phyloP scores from a whole-genome alignment of 1,140 invertebrate genomes.

The Tetragonula clypearis region DNA sequence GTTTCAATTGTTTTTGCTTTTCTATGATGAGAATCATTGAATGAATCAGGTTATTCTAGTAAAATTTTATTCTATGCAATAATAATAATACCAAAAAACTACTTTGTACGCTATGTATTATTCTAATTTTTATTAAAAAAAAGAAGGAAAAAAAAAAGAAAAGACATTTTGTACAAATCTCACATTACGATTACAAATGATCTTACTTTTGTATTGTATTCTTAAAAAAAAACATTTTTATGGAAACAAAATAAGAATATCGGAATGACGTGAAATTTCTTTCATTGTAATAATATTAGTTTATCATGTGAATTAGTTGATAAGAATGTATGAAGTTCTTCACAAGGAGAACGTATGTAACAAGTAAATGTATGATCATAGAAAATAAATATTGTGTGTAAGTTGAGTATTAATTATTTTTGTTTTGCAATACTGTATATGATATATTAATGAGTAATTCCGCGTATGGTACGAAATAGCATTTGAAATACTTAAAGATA shows the following conservation, averaged over 20 bases:
- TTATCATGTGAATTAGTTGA: conserved; percentile 8
- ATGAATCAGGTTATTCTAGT: conserved; percentile 18
- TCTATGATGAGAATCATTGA: not conserved
- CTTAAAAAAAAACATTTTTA: conserved; percentile 6
- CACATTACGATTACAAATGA: conserved; percentile 50
- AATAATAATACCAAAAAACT: conserved; percentile 34
- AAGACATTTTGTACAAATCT: conserved; percentile 56
- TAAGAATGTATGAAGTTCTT: conserved; percentile 18
- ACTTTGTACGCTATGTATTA: conserved; percentile 36
- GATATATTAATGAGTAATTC: not conserved
- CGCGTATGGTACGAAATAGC: not conserved
- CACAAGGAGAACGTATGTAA: conserved; percentile 9
- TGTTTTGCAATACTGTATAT: not conserved
- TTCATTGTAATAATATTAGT: conserved; percentile 10
- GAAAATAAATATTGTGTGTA: conserved; percentile 8
- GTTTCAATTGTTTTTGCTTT: conserved; percentile 17
- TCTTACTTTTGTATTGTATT: conserved; percentile 38
- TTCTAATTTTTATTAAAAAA: conserved; percentile 41
- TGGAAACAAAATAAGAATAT: conserved; percentile 29
- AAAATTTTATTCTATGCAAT: conserved; percentile 39
- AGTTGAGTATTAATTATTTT: conserved; percentile 1
- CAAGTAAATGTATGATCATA: conserved; percentile 29
- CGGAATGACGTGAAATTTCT: not conserved
- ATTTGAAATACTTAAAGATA: not conserved
- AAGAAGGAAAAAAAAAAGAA: not conserved